Base-by-base conservation (phyloP, 2,888 invertebrate species). In the Scaptomyza reducta region DNA sequence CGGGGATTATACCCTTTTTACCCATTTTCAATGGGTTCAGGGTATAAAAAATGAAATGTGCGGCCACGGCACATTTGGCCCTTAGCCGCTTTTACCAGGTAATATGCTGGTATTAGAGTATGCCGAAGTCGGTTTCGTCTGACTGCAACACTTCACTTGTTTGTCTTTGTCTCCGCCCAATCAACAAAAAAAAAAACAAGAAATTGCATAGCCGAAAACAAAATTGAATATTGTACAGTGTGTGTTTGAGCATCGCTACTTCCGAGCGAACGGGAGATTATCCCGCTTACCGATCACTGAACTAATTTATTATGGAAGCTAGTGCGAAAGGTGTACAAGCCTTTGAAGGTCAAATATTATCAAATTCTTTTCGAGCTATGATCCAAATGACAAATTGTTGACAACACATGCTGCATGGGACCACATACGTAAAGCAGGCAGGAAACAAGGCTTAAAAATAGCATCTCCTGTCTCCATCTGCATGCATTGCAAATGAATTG, bases 401-500 rank as follows among this genome's bases (percentile, higher is more conserved):
- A 87, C 87, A 86, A 72, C 65, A 40, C 59, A 62, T 57, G 56
- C 58, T 45, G 7, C 47, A 62, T 31, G 3, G 68, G 83, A 83
- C 80, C 83, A 83, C 84, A 16, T 18, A 33, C 44, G 18, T 40
- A 54, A 22, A 40, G 46, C 40, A 50, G 46, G 41, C 54, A 61
- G 62, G 50, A 70, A 73, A 77, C 42, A 76, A 71, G 59, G 56
- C 51, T 64, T 29, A 40, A 16, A 22, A 46, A 44, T 25, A 59
- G 56, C 50, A 57, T 62, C 38, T 59, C 56, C 59, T 62, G 55
- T 67, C 65, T 70, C 42, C 65, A 66, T 83, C 77, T 79, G 84
- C 83, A 82, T 79, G 78, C 84, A 88, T 87, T 84, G 88, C 87
- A 82, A 82, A 82, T 82, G 89, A 82, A 87, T 88, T 82, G 85